A percentile compares a stretch with the other conserved stretches of the same genome.
These are phyloP conservation scores for Eupithecia subfuscata DNA, from an alignment of 2,888 invertebrate genomes.

Conservation along the genomic window DNA sequence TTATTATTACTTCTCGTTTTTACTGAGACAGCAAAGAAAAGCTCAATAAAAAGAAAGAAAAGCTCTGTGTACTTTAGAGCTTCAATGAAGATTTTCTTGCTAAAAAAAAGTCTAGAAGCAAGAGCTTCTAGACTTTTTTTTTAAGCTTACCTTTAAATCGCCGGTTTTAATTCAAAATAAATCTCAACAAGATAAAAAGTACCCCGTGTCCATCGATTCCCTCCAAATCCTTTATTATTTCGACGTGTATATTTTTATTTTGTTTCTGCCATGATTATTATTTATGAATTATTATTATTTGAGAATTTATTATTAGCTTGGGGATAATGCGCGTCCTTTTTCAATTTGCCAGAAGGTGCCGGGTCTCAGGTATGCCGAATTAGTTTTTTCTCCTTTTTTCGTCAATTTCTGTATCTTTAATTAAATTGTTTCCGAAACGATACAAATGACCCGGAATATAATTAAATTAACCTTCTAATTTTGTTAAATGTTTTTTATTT, in stretches of 20 bases:
- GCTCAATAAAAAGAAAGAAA: neutral
- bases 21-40: neutral
- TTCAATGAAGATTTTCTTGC: neutral
- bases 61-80: neutral
- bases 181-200: conserved; percentile 45
- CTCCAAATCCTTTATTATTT: conserved; percentile 82
- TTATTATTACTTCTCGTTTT: neutral
- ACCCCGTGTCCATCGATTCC: conserved; percentile 64
- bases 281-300: conserved; percentile 85
- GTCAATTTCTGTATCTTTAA: conserved; percentile 71
- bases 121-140: too few species aligned
- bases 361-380: conserved; percentile 64
- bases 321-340: conserved; percentile 78
- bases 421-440: conserved; percentile 72
- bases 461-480: conserved; percentile 70
- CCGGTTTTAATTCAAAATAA: neutral
- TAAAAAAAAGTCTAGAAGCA: too few species aligned
- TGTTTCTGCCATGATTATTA: conserved; percentile 81
- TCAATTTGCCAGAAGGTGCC: conserved; percentile 83
- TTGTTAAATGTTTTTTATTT: neutral
- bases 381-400: conserved; percentile 66
- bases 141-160: neutral
- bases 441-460: conserved; percentile 73
- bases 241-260: conserved; percentile 82
- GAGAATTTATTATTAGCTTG: conserved; percentile 81